Evolutionary conservation across 2,888 invertebrate species (phyloP).

Genomic region (Melolontha melolontha): DNA sequence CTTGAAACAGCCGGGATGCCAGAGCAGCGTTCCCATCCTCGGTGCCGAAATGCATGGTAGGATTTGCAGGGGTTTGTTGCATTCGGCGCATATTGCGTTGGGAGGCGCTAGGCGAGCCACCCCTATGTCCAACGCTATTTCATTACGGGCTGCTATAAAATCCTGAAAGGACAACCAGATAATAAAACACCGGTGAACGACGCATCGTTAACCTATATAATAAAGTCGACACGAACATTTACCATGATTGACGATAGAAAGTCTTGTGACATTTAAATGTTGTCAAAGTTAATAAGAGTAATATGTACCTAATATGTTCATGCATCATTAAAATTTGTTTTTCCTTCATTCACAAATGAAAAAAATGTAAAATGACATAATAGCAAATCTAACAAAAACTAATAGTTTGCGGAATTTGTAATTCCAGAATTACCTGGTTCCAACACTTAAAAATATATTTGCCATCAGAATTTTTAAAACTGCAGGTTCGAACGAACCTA

Average conservation of each 20-base stretch:
- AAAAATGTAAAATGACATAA: too few relatives aligned
- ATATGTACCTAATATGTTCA: too few relatives aligned
- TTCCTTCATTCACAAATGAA: too few relatives aligned
- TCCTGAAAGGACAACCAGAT: slow-evolving; percentile 69
- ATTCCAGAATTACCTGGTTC: too few relatives aligned
- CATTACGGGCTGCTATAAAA: slow-evolving; percentile 94
- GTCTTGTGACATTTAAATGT: neutral
- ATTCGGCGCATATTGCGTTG: slow-evolving; percentile 81
- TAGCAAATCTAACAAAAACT: too few relatives aligned
- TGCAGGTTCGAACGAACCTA: too few relatives aligned
- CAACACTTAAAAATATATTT: too few relatives aligned
- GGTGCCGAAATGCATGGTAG: slow-evolving; percentile 78
- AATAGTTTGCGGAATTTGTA: too few relatives aligned
- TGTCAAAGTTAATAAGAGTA: neutral
- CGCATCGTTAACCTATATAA: slow-evolving; percentile 30
- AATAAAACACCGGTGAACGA: slow-evolving; percentile 18
- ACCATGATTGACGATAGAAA: slow-evolving; percentile 9
- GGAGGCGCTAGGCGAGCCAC: slow-evolving; percentile 60
- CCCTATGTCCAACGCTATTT: slow-evolving; percentile 96
- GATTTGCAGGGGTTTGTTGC: slow-evolving; percentile 83
- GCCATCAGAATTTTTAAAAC: too few relatives aligned
- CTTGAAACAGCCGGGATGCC: slow-evolving; percentile 95
- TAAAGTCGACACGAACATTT: neutral
- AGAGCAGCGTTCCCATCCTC: slow-evolving; percentile 68
- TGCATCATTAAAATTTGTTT: too few relatives aligned